Evolutionary conservation across 1,140 invertebrate species (phyloP).

Genomic region (Neuroterus valhalla): DNA sequence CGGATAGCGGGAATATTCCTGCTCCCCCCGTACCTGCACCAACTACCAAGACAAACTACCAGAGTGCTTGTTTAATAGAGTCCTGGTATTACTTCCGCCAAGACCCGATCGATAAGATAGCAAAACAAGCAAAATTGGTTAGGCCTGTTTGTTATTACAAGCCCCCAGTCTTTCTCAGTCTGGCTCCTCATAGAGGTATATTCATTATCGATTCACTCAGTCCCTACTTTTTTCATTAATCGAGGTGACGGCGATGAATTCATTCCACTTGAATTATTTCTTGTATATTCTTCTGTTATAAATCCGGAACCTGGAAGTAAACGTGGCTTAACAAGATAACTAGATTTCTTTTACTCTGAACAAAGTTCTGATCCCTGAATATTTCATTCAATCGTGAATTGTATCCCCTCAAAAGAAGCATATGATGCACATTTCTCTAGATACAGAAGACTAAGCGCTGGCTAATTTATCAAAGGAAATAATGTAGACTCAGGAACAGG

Average conservation of each 20-base stretch:
- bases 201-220: neutral
- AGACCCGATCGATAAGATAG: neutral
- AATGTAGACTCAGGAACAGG: neutral
- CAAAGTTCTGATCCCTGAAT: neutral
- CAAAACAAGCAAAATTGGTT: slow-evolving; percentile 14
- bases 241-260: too few species aligned
- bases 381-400: neutral
- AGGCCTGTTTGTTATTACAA: slow-evolving; percentile 16
- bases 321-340: neutral
- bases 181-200: neutral
- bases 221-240: neutral
- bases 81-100: slow-evolving; percentile 10
- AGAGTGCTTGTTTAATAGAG: slow-evolving; percentile 16
- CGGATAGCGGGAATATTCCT: slow-evolving; percentile 44
- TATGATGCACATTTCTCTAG: neutral
- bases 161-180: neutral
- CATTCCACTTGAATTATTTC: neutral
- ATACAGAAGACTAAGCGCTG: neutral
- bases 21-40: neutral
- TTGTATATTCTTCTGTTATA: neutral
- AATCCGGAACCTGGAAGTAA: neutral
- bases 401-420: neutral
- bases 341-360: neutral
- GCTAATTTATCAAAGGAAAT: slow-evolving; percentile 7
- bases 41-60: slow-evolving; percentile 23